Percentiles rank a stretch among this genome's conserved stretches.
Conservation (phyloP, 2,888 invertebrate species). For the Spodoptera picta region DNA sequence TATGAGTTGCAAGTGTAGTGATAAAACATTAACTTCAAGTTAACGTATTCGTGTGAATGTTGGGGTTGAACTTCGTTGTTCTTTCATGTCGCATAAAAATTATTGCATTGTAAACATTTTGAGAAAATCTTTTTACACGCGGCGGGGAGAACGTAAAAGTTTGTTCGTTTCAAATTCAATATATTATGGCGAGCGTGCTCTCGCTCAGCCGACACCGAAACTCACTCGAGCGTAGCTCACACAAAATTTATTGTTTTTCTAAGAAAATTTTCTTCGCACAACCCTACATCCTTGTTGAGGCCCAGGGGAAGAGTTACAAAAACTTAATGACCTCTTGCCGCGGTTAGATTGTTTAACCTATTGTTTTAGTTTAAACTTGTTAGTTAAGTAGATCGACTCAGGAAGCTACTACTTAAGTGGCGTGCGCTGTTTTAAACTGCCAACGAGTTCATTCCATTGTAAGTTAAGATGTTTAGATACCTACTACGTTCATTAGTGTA, state of each 20-base stretch:
- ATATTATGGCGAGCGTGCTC: constrained; percentile 88
- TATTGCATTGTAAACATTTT: constrained; percentile 85
- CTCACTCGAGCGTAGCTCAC: constrained; percentile 87
- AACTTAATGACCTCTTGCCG: constrained; percentile 77
- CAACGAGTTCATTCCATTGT: constrained; percentile 15
- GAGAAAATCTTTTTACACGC: constrained; percentile 85
- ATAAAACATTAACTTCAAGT: constrained; percentile 40
- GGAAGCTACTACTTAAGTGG: constrained; percentile 21
- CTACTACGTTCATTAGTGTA: neutral
- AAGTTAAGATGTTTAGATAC: constrained; percentile 12
- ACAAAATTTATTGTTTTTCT: constrained; percentile 89
- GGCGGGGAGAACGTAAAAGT: constrained; percentile 83
- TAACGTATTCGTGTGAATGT: constrained; percentile 25
- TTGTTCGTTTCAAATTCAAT: constrained; percentile 89
- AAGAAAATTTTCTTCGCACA: constrained; percentile 86
- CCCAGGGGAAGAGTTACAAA: constrained; percentile 76
- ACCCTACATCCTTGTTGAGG: constrained; percentile 75
- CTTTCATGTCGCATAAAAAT: constrained; percentile 74
- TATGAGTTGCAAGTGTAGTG: constrained; percentile 25
- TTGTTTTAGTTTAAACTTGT: constrained; percentile 58
- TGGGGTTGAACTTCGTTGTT: constrained; percentile 60
- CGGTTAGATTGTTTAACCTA: constrained; percentile 66
- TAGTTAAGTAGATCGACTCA: constrained; percentile 40
- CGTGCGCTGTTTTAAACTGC: constrained; percentile 27
- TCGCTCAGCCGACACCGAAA: constrained; percentile 87